A percentile compares a stretch with the other conserved stretches of the same genome.
phyloP scores from a whole-genome alignment of 2,888 invertebrate genomes.

The Alentia gelatinosa region DNA sequence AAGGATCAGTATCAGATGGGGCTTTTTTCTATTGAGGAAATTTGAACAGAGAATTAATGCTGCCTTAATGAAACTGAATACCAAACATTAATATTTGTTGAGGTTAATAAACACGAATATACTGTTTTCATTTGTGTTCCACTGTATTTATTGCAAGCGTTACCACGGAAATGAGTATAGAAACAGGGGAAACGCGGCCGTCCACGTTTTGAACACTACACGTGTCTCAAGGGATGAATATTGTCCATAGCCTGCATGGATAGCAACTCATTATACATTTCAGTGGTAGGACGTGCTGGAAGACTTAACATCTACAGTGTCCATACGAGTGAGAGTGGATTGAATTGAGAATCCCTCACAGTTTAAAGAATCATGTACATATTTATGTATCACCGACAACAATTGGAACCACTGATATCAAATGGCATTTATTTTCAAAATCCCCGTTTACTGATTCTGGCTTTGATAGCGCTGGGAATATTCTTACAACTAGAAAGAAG shows the following conservation, averaged over 20 bases:
- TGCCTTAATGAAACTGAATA: too few relatives aligned
- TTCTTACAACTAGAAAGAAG: too few relatives aligned
- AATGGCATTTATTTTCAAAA: not conserved
- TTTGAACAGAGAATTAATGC: too few relatives aligned
- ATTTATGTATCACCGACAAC: not conserved
- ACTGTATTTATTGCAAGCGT: not conserved
- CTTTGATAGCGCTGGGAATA: too few relatives aligned
- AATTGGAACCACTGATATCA: not conserved
- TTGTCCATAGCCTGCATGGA: conserved; percentile 4
- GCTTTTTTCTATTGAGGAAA: too few relatives aligned
- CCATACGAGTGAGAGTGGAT: too few relatives aligned
- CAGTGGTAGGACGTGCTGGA: not conserved
- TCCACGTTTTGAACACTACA: not conserved
- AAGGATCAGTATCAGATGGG: too few relatives aligned
- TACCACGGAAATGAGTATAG: not conserved
- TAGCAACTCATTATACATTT: not conserved
- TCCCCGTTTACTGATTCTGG: not conserved
- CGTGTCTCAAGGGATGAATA: not conserved
- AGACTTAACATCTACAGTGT: not conserved
- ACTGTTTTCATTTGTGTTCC: not conserved
- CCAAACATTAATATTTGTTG: too few relatives aligned
- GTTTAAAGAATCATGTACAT: not conserved
- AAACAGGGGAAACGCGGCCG: not conserved
- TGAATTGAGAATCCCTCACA: not conserved
- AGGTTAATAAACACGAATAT: too few relatives aligned